Base-by-base conservation (phyloP, 2,888 invertebrate species). In the Kryphioiulus occultus region DNA sequence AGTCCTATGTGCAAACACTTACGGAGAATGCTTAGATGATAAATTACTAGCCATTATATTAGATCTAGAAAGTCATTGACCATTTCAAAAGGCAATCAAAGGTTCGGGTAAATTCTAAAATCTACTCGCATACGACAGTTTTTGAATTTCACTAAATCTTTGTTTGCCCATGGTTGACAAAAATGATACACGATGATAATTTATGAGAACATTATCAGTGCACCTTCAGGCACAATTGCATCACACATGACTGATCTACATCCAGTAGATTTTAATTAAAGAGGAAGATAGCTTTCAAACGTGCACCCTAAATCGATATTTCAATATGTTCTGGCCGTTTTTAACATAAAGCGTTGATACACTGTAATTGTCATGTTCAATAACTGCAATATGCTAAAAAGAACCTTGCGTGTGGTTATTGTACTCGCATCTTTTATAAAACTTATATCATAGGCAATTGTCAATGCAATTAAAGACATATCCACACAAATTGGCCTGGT, bases 381-480 rank as follows among this genome's bases (percentile, higher is more conserved):
- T 39, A 39, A 39, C 39, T 39, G 9, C 39, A 39, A 5, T 44
- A 9, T 15, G 44, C 0, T 10, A 59, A 59, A 59, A 59, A 3
- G 22, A 59, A 59, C 59, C 59, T n/a, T 59, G 59, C 44, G 22
- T 68, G n/a, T 68, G 68, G 10, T 22, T 26, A 78, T 30, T 12
- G 2, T 78, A 30, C 17, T 30, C 19, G 15, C 26, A 15, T 10
- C 9, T 78, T 30, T 17, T 78, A 30, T 30, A 30, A 78, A 30
- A 30, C 12, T n/a, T 15, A 30, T 78, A 30, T 30, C 15, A 78
- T 78, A 78, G 17, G 78, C 78, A 78, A 78, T 78, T 78, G 26
- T 30, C 78, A 78, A 78, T 78, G 78, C 78, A 78, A 78, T 30
- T 68, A 9, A 30, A 78, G 12, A 26, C 78, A 78, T 78, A 78